Percentiles rank a stretch among this genome's conserved stretches.
phyloP scores from a whole-genome alignment of 1,140 invertebrate species.

The Augochlora pura region DNA sequence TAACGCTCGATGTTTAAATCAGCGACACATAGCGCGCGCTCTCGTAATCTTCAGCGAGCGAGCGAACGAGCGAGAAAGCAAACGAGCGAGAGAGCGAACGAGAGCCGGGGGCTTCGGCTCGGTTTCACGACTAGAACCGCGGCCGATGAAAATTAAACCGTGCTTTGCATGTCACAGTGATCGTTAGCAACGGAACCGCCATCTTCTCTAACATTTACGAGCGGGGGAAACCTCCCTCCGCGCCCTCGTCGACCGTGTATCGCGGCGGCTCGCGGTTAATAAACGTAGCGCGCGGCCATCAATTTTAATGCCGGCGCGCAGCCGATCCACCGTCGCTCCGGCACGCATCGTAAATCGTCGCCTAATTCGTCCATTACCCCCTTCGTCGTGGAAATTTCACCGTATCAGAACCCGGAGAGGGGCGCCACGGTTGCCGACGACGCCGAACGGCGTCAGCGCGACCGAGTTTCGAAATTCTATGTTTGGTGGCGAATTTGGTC shows the following conservation, averaged over 20 bases:
- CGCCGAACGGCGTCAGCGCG: no score
- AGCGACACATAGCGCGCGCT: no score
- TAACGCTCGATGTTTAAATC: no score
- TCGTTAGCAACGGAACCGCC: background rate
- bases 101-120: background rate
- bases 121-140: background rate
- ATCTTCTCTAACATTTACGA: conserved; percentile 19
- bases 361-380: conserved; percentile 40
- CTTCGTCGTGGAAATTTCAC: conserved; percentile 5
- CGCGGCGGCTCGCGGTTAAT: conserved; percentile 17
- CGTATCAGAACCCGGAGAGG: background rate
- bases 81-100: no score
- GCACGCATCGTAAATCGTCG: conserved; percentile 34
- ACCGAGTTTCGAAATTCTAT: no score
- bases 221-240: background rate
- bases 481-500: no score
- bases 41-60: background rate
- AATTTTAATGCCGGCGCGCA: conserved; percentile 8
- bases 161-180: conserved; percentile 5
- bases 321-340: no score
- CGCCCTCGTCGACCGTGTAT: background rate
- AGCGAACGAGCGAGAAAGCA: no score
- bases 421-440: no score
- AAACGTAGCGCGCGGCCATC: conserved; percentile 5
- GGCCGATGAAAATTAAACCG: conserved; percentile 5